Percentiles rank a stretch among this genome's conserved stretches.
These are phyloP conservation scores for Monomorium pharaonis DNA, from an alignment of 1,140 invertebrate genomes.

Conservation along the genomic window DNA sequence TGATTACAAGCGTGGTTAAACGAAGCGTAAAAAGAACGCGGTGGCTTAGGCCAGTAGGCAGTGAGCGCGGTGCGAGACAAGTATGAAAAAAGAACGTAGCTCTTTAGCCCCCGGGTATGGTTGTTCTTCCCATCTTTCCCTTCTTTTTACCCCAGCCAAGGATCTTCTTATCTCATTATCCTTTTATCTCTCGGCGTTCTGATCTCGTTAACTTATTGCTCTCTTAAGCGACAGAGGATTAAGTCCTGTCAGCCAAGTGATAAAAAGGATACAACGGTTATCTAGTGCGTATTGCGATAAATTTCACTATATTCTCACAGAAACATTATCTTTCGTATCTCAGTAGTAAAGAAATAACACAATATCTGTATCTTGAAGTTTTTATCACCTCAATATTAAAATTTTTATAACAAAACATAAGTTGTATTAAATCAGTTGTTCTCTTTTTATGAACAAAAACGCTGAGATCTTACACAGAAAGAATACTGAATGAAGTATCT, in stretches of 20 bases:
- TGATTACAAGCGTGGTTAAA: constrained; percentile 47
- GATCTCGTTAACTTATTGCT: constrained; percentile 34
- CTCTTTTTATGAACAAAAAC: neutral
- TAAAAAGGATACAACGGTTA: neutral
- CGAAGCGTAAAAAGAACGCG: constrained; percentile 45
- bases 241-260: constrained; percentile 13
- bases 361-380: neutral
- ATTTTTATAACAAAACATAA: neutral
- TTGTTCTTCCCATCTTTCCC: constrained; percentile 20
- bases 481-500: too few species aligned
- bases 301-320: neutral
- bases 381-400: neutral
- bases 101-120: constrained; percentile 48
- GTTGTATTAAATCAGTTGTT: neutral
- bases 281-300: constrained; percentile 7
- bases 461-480: neutral
- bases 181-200: neutral
- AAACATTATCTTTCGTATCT: neutral
- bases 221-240: neutral
- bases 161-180: constrained; percentile 33
- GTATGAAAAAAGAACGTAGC: constrained; percentile 47
- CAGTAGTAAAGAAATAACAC: neutral
- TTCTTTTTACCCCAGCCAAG: constrained; percentile 57
- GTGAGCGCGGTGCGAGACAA: constrained; percentile 48
- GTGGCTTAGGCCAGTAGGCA: constrained; percentile 29